Evolutionary conservation across 53 echinoderm and acorn worm genomes (phyloP), one percentile per base, ranked within the genome.

Genomic region (Holothuria scabra): DNA sequence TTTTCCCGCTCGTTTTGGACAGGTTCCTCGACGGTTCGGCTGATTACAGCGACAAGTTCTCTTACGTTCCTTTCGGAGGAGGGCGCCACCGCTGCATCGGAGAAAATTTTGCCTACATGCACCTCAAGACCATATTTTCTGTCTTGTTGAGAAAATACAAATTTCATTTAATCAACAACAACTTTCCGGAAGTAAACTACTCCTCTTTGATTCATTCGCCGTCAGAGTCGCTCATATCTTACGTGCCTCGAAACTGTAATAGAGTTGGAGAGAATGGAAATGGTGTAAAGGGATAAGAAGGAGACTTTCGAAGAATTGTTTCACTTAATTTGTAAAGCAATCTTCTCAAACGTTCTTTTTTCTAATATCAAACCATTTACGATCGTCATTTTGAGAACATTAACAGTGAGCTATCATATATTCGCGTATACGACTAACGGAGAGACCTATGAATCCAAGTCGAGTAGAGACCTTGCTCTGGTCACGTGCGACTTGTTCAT

Each of bases 61-160:
- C 93, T 57, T 93, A 93, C 68, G 88, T 93, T 23, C 93, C 93
- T 10, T 93, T 93, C 37, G 93, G 93, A 10, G 93, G 91, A 4
- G 93, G 93, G 13, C 93, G 93, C 33, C 93, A 93, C 59, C 91
- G 93, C 19, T 93, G 93, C 83, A 93, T 93, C 65, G 93, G 93
- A 3, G 93, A 93, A 81, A 91, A 93, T 80, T 93, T 93, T 46
- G 93, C 93, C 74, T 93, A 93, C 84, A 89, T 93, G 16, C 93
- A 93, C 31, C 91, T 93, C 85, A 93, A 93, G 84, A 93, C 91
- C 65, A 91, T 93, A 84, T 91, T 88, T 91, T 93, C 93, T 0
- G 89, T 93, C 41, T 32, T 93, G 59, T 33, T 91, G 26, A 83
- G 93, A 81, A 93, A 87, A 60, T 93, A 84, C 34, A 91, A 93